phyloP scores from a whole-genome alignment of 2,888 invertebrate genomes.

The Germaria angustata region DNA sequence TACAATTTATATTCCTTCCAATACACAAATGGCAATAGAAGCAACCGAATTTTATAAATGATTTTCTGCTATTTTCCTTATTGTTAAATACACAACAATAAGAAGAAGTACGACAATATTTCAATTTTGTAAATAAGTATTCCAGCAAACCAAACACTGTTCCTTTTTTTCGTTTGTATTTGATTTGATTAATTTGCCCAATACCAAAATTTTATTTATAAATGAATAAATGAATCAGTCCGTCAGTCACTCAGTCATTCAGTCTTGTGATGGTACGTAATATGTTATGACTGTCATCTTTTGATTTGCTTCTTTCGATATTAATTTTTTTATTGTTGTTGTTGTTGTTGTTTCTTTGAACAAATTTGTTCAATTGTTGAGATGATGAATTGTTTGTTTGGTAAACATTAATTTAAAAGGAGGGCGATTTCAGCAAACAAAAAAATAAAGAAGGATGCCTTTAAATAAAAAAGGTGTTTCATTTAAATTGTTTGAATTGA shows the following conservation, averaged over 20 bases:
- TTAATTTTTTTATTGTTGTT: constrained; percentile 1
- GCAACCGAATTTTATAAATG: constrained; percentile 43
- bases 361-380: constrained; percentile 65
- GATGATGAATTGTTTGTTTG: constrained; percentile 67
- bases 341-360: constrained; percentile 29
- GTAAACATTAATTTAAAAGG: constrained; percentile 61
- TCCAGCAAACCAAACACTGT: constrained; percentile 16
- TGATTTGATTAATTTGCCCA: constrained; percentile 62
- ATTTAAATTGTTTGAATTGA: constrained; percentile 52
- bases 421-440: constrained; percentile 23
- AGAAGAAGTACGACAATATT: constrained; percentile 25
- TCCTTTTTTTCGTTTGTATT: constrained; percentile 3
- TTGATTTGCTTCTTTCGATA: constrained; percentile 14
- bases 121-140: constrained; percentile 48
- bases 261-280: not conserved
- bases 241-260: not conserved
- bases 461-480: constrained; percentile 58
- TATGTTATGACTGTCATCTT: constrained; percentile 51
- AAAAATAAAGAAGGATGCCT: constrained; percentile 11
- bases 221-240: constrained; percentile 37
- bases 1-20: constrained; percentile 53
- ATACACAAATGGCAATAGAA: constrained; percentile 40
- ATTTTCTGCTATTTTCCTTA: constrained; percentile 37
- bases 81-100: constrained; percentile 24
- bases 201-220: constrained; percentile 35